Evolutionary conservation across 2,113 vertebrate genomes (phyloP).

Genomic region (Callipepla squamata): DNA sequence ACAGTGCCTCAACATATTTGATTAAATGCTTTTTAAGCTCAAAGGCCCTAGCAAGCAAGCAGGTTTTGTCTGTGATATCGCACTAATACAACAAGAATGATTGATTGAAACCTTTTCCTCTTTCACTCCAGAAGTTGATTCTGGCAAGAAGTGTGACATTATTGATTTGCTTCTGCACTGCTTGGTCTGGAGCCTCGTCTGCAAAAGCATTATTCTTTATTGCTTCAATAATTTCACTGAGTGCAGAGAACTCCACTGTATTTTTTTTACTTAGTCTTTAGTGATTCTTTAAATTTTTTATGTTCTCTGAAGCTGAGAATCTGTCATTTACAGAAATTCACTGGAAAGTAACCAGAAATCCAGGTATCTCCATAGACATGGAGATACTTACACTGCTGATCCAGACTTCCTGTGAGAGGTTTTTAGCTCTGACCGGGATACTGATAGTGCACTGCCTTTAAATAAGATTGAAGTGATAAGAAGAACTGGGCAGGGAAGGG

Average conservation of each 20-base stretch:
- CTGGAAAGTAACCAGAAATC: slow-evolving; percentile 44
- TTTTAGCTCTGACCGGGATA: background rate
- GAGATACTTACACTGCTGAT: background rate
- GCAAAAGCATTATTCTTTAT: slow-evolving; percentile 81
- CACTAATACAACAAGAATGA: slow-evolving; percentile 32
- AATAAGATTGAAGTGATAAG: background rate
- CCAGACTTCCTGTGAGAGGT: background rate
- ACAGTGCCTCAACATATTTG: slow-evolving; percentile 58
- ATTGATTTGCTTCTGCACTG: slow-evolving; percentile 76
- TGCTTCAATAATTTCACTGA: slow-evolving; percentile 81
- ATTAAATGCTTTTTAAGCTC: slow-evolving; percentile 75
- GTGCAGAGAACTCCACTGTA: slow-evolving; percentile 65
- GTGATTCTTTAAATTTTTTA: slow-evolving; percentile 80
- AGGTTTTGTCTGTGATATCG: slow-evolving; percentile 48
- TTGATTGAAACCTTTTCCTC: slow-evolving; percentile 60
- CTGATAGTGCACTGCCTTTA: background rate
- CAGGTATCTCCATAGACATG: background rate
- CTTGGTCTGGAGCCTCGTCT: slow-evolving; percentile 74
- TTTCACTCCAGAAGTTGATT: slow-evolving; percentile 69
- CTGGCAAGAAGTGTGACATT: slow-evolving; percentile 74
- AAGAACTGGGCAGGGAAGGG: background rate
- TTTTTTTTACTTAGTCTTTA: slow-evolving; percentile 71
- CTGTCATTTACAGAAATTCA: slow-evolving; percentile 46
- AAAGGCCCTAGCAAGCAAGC: slow-evolving; percentile 65
- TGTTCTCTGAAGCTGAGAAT: slow-evolving; percentile 66